These are phyloP conservation scores for Pterocles gutturalis DNA, from an alignment of 2,113 vertebrate species.

Conservation along the genomic window DNA sequence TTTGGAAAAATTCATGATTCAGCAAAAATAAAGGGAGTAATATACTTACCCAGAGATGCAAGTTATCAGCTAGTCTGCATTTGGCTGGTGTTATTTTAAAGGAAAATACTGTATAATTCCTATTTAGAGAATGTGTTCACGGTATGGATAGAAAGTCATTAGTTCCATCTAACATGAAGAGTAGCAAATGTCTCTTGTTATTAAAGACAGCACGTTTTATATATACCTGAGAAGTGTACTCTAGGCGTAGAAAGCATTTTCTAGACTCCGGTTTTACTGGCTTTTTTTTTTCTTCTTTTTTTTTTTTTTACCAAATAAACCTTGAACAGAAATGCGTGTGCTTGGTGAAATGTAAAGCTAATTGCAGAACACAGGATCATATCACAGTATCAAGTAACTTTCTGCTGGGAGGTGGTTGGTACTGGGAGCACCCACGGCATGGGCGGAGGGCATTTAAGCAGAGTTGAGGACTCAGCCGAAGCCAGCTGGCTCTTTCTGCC, in stretches of 20 bases:
- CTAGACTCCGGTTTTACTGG: background rate
- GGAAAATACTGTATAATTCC: slow-evolving; percentile 59
- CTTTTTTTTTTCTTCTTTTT: background rate
- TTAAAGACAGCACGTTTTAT: slow-evolving; percentile 30
- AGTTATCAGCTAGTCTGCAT: slow-evolving; percentile 38
- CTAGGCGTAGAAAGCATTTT: background rate
- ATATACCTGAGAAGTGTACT: slow-evolving; percentile 50
- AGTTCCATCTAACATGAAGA: slow-evolving; percentile 63
- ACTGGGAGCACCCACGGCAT: background rate
- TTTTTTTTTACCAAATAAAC: background rate
- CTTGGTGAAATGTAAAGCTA: slow-evolving; percentile 21
- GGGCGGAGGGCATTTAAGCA: background rate
- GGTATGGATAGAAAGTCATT: slow-evolving; percentile 42
- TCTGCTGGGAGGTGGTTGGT: background rate
- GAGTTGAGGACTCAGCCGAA: background rate
- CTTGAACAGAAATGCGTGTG: slow-evolving; percentile 12
- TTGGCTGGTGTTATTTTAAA: slow-evolving; percentile 45
- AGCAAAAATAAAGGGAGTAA: slow-evolving; percentile 32
- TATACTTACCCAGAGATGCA: background rate
- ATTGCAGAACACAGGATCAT: background rate
- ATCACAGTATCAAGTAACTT: background rate
- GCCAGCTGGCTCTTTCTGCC: slow-evolving; percentile 29
- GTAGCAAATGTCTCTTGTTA: slow-evolving; percentile 23
- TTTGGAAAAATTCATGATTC: slow-evolving; percentile 56
- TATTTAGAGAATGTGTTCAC: slow-evolving; percentile 51